Base-by-base conservation (phyloP, 2,113 vertebrate species). In the Danionella cerebrum region DNA sequence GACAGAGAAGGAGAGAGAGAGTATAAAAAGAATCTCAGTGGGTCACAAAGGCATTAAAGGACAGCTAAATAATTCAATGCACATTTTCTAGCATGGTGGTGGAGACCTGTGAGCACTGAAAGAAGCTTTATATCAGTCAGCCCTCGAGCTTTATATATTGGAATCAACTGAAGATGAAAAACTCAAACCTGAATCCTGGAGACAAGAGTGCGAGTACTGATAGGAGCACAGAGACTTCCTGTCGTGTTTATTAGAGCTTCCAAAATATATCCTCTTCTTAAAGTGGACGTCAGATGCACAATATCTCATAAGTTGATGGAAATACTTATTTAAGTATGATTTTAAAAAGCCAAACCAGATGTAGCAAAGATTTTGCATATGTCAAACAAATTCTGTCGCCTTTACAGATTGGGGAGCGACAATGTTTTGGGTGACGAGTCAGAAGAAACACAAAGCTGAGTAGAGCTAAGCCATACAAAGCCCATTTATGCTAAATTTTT, bases 51-150 rank as follows among this genome's bases (percentile, higher is more conserved):
- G 45, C 59, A 73, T 69, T 58, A 63, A 29, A 50, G 59, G 19
- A 67, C 60, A 63, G 36, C 54, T 78, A 78, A 78, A 78, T 78
- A 62, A 78, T 78, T 75, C 76, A 78, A 16, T 14, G 58, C 58
- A 60, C 58, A 60, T 60, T 60, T 60, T 60, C 58, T 25, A 19
- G 25, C 14, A 38, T 60, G 39, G 58, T 44, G 58, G 25, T 2
- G 6, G 39, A 45, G 14, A 44, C 18, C 25, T 31, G 39, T 45
- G 58, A 60, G 39, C 6, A 18, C 25, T 16, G 16, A 60, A 60
- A 44, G 39, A 60, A 45, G 27, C 58, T 19, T 60, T 60, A 60
- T 60, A 60, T 60, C 58, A 60, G 39, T 42, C 39, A 19, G 39
- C 58, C 58, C 39, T 53, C 24, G 5, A 11, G 58, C 39, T 31